Percentiles rank a stretch among this genome's conserved stretches.
phyloP scores from a whole-genome alignment of 1,140 invertebrate genomes.

The Drosophila paulistorum region DNA sequence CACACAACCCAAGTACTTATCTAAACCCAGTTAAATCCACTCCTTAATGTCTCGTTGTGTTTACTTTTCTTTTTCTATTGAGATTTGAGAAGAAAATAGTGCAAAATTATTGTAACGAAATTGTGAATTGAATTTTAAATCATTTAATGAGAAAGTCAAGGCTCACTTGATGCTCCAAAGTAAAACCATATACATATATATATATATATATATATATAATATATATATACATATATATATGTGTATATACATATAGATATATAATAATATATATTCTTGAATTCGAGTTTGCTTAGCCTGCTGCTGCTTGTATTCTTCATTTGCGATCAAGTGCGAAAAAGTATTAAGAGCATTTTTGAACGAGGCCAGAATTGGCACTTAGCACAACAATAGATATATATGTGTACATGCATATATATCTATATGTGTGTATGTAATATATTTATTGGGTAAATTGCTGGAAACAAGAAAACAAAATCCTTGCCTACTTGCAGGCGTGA shows the following conservation, averaged over 20 bases:
- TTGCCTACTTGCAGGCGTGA: no score
- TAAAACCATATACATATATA: no score
- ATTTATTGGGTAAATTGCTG: neutral
- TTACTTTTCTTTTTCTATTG: no score
- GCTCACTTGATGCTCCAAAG: neutral
- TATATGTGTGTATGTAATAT: neutral
- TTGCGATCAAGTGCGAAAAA: constrained; percentile 9
- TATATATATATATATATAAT: neutral
- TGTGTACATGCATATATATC: neutral
- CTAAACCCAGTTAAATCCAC: no score
- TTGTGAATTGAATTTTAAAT: neutral
- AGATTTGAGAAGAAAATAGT: no score
- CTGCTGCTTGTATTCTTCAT: constrained; percentile 3
- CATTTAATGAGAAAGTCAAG: constrained; percentile 2
- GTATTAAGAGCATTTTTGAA: constrained; percentile 5
- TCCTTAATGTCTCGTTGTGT: no score
- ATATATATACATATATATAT: neutral
- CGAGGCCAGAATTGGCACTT: constrained; percentile 11
- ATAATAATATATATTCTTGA: neutral
- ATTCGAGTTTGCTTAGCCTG: constrained; percentile 2
- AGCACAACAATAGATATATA: constrained; percentile 2
- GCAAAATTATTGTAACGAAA: no score
- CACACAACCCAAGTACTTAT: no score
- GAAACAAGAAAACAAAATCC: no score
- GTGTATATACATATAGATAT: neutral